Base-by-base conservation (phyloP, 1,140 invertebrate species). In the Chionoecetes opilio region DNA sequence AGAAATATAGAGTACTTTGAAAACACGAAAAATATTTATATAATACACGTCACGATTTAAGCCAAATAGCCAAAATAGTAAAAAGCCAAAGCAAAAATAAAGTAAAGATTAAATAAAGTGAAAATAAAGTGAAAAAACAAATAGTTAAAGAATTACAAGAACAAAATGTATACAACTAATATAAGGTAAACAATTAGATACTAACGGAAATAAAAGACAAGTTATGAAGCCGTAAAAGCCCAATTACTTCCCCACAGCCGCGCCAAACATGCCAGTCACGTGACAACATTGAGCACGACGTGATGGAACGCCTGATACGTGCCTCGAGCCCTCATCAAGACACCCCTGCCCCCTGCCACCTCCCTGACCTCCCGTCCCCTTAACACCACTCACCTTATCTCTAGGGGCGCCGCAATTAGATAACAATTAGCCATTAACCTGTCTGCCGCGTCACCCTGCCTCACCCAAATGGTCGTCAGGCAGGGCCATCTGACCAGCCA, bases 341-440 rank as follows among this genome's bases (percentile, higher is more conserved):
- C 63, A 6, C 21, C 63, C 63, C n/a, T 75, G 5, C n/a, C 21
- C 63, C 63, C 63, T 75, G 63, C n/a, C 11, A n/a, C 63, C 63
- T 21, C 0, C 63, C 63, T 21, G 1, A n/a, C 63, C 26, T 21
- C 21, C 14, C 21, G 1, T 26, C 63, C 63, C 6, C 63, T n/a
- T n/a, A 21, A 5, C 63, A 5, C 5, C 63, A 75, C 21, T 75
- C 21, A 75, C 63, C 63, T 75, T 75, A 75, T 75, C 63, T 75
- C 63, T 21, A 17, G 21, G 63, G 63, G 63, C 63, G 21, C 63
- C 63, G n/a, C 63, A 75, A 75, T 75, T 75, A 75, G 63, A 75
- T 75, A 75, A 75, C 63, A 75, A 75, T 75, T 75, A 75, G 63
- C 63, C 63, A 75, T 75, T 75, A 63, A 75, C 63, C 63, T 75